Conservation (phyloP, 2,113 vertebrate genomes). For the Mionectes macconnelli region DNA sequence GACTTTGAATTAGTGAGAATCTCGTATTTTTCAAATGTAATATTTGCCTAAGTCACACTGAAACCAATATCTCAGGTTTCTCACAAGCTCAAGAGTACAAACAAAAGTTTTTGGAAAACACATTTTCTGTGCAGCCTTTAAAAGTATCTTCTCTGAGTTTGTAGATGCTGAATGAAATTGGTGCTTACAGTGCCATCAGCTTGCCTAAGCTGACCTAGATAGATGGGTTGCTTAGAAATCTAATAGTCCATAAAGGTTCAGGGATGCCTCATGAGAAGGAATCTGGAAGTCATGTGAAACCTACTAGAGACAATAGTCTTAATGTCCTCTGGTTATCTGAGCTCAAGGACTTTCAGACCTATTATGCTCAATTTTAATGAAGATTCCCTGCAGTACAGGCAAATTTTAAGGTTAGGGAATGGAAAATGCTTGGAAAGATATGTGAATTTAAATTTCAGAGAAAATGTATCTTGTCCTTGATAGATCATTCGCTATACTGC, state of each 20-base stretch:
- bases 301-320: not conserved
- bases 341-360: not conserved
- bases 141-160: not conserved
- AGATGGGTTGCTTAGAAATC: not conserved
- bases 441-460: not conserved
- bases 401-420: not conserved
- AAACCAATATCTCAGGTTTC: not conserved
- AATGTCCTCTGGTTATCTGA: not conserved
- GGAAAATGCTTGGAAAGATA: not conserved
- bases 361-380: not conserved
- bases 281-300: not conserved
- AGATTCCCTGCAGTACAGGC: not conserved
- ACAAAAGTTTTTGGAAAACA: not conserved
- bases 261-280: not conserved
- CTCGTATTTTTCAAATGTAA: not conserved
- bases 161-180: not conserved
- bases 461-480: not conserved
- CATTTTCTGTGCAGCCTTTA: not conserved
- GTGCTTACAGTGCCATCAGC: not conserved
- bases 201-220: not conserved
- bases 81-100: not conserved
- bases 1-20: not conserved
- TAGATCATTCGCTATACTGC: not conserved
- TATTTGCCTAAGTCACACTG: not conserved
- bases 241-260: not conserved